A percentile compares a stretch with the other conserved stretches of the same genome.
phyloP scores from a whole-genome alignment of 2,113 vertebrate genomes.

The Mola mola region DNA sequence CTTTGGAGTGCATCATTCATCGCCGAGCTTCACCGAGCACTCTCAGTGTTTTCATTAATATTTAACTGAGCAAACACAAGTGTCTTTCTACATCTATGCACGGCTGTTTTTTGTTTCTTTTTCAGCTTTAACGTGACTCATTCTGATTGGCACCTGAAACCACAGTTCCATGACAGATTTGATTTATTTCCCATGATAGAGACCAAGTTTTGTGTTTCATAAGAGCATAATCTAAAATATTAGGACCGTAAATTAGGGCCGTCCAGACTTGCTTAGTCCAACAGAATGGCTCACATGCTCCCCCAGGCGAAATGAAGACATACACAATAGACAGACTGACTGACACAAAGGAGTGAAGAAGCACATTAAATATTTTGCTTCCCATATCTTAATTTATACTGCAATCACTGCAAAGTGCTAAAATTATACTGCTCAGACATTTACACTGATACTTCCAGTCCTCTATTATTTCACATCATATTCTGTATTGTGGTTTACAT shows the following conservation, averaged over 20 bases:
- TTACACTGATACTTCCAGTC: no score
- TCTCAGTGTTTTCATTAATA: slow-evolving; percentile 46
- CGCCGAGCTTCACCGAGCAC: slow-evolving; percentile 10
- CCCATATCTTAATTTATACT: slow-evolving; percentile 20
- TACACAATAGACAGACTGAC: slow-evolving; percentile 15
- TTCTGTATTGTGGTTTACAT: no score
- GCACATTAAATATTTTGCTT: slow-evolving; percentile 25
- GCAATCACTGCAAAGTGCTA: slow-evolving; percentile 1
- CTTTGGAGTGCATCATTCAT: slow-evolving; percentile 30
- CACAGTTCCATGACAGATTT: neutral
- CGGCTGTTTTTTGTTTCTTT: no score
- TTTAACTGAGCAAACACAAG: slow-evolving; percentile 40
- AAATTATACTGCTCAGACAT: no score
- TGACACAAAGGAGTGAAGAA: slow-evolving; percentile 21
- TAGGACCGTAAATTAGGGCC: slow-evolving; percentile 39
- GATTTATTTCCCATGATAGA: slow-evolving; percentile 18
- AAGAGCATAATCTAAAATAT: slow-evolving; percentile 40
- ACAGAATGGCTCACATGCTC: slow-evolving; percentile 8
- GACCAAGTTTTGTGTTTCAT: slow-evolving; percentile 15
- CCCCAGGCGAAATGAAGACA: slow-evolving; percentile 41
- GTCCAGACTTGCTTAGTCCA: neutral
- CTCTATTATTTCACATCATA: no score
- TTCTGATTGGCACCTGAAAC: slow-evolving; percentile 40
- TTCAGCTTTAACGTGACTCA: slow-evolving; percentile 16
- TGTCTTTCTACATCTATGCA: neutral